Percentiles rank a stretch among this genome's conserved stretches.
These are phyloP conservation scores for Microctenopoma lineatum DNA, from an alignment of 2,797 vertebrate species.

Conservation along the genomic window DNA sequence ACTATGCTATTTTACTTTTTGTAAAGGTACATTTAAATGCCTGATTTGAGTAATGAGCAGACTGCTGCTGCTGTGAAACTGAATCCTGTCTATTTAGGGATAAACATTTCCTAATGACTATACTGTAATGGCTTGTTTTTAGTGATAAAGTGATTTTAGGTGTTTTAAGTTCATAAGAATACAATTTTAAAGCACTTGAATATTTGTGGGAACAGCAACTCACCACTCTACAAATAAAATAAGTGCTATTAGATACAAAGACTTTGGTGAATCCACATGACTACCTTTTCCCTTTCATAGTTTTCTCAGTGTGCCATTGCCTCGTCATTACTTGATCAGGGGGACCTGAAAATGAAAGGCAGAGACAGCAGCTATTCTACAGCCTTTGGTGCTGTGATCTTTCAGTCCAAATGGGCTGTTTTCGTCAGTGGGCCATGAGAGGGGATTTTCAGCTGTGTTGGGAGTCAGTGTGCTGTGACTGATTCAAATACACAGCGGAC, in stretches of 20 bases:
- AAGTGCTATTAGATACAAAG: not conserved
- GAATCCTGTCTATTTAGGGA: not conserved
- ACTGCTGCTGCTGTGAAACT: not conserved
- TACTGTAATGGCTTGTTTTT: no score
- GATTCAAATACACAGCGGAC: slow-evolving; percentile 64
- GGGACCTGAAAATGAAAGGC: slow-evolving; percentile 42
- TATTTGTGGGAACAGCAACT: no score
- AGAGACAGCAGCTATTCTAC: slow-evolving; percentile 22
- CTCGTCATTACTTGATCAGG: slow-evolving; percentile 50
- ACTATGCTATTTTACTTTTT: not conserved
- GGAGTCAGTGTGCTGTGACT: slow-evolving; percentile 60
- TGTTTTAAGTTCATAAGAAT: no score
- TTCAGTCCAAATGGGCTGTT: slow-evolving; percentile 53
- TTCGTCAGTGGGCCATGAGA: slow-evolving; percentile 49
- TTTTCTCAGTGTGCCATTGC: slow-evolving; percentile 17
- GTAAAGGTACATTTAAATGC: not conserved
- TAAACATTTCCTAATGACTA: no score
- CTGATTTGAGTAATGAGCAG: not conserved
- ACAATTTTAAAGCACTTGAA: no score
- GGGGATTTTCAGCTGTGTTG: slow-evolving; percentile 58
- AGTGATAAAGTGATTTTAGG: no score
- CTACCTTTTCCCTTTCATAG: slow-evolving; percentile 3
- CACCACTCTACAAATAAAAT: not conserved
- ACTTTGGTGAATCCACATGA: not conserved
- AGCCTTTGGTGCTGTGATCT: slow-evolving; percentile 45